Evolutionary conservation across 2,113 vertebrate species (phyloP), one percentile per base, ranked within the genome.

Genomic region (Rhizomys pruinosus): DNA sequence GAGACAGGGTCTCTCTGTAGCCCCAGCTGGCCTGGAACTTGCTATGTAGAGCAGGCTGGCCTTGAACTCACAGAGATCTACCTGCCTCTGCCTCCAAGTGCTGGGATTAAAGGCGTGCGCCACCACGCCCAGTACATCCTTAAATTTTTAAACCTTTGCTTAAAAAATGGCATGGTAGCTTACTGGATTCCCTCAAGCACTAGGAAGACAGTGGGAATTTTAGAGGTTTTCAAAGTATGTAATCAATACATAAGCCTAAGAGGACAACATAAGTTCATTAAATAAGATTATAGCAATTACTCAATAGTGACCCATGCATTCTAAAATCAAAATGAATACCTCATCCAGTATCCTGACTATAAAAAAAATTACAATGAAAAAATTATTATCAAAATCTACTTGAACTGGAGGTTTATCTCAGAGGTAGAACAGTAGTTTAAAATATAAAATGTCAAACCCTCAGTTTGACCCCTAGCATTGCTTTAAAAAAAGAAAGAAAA

Each of bases 211-310:
- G 23, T 15, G 13, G 13, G 20, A 44, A 80, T 91, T 94, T 34
- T 29, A 74, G 85, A 80, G 71, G 78, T 79, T 90, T 82, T 91
- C 57, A 61, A 96, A 96, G 68, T 87, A 52, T 32, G 11, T 64
- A 90, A 95, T 95, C 68, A 61, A 95, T 90, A 95, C 52, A 69
- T n/a, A 95, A 73, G 57, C 39, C 73, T 79, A 72, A 78, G 25
- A 90, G 87, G 23, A 44, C 52, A 80, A 69, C 89, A 15, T 59
- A 69, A 59, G 32, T 86, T 90, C 63, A 25, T 95, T 95, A 96
- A 90, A 76, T 92, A 96, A 91, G 10, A 23, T 37, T 92, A n/a
- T 15, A 29, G 66, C 91, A 92, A 66, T 79, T 92, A 78, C 59
- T 89, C 85, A 87, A 91, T 85, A 74, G 12, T 59, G 84, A 87